Evolutionary conservation across 2,888 invertebrate species (phyloP), one percentile per base, ranked within the genome.

Genomic region (Nemapogon koenigi): DNA sequence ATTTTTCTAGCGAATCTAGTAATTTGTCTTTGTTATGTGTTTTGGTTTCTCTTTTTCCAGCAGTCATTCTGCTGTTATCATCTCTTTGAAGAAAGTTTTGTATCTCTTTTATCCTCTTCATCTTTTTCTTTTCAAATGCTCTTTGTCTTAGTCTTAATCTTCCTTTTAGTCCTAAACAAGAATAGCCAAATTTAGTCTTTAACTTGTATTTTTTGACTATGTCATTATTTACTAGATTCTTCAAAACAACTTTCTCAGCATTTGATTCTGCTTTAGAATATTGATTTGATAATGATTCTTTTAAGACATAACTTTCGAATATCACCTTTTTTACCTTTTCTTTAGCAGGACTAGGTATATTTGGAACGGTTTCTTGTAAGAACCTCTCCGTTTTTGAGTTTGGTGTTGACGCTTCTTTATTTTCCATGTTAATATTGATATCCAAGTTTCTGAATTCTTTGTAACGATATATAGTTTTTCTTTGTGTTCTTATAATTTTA

Each of bases 401-500:
- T 28, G 33, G 39, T 29, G 35, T 35, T 18, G 8, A 8, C 8
- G 6, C 22, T 7, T 22, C 8, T 22, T 22, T 22, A 6, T 22
- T 22, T 6, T 22, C 22, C 8, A 7, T 22, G 22, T 8, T 22
- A 8, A 7, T 22, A 22, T 22, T 8, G 22, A 22, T 7, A 7
- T 22, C 8, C 22, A 22, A 8, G 7, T 22, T 8, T 7, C 8
- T 22, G 7, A 22, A 22, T 31, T 38, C 18, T 37, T 37, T 37
- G 37, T 37, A 37, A 18, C 37, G 37, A 37, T 37, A 30, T 37
- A 37, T 27, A 15, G 18, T 29, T 37, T 37, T 29, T 29, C 29
- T 37, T 37, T 37, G 37, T 30, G 37, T 30, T 37, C 37, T 37
- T 37, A 30, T 19, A 37, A 30, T 4, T 37, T 37, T 37, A 30